Conservation (phyloP, 2,888 invertebrate species). For the Cyrtodaria siliqua region DNA sequence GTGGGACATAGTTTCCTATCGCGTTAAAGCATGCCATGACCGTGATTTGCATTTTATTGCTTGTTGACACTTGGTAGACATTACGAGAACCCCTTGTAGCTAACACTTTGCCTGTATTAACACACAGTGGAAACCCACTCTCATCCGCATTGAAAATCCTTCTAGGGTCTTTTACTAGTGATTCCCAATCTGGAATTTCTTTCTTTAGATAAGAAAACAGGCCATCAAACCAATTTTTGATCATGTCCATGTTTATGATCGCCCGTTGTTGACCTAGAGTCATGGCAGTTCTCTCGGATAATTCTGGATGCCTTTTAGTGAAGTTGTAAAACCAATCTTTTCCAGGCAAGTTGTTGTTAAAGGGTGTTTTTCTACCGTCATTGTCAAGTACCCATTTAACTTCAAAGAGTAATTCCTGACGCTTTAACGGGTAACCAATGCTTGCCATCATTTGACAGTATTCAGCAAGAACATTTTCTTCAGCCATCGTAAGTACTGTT, state of each 20-base stretch:
- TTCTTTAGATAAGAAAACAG: too few species aligned
- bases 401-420: constrained; percentile 17
- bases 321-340: constrained; percentile 26
- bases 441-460: constrained; percentile 23
- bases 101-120: constrained; percentile 23
- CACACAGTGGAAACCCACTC: constrained; percentile 28
- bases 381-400: constrained; percentile 23
- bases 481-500: constrained; percentile 14
- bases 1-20: constrained; percentile 35
- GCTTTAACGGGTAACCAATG: constrained; percentile 24
- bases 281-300: constrained; percentile 10
- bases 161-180: constrained; percentile 9
- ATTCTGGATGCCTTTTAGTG: constrained; percentile 1
- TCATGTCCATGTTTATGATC: constrained; percentile 28
- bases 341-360: constrained; percentile 25
- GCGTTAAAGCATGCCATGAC: constrained; percentile 52
- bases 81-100: constrained; percentile 19
- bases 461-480: constrained; percentile 18
- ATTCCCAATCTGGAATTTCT: constrained; percentile 26
- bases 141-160: constrained; percentile 30
- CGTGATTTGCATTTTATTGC: constrained; percentile 51
- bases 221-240: constrained; percentile 14
- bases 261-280: constrained; percentile 30
- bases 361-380: constrained; percentile 16
- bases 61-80: constrained; percentile 22